Conservation (phyloP, 2,888 invertebrate species). For the Andrena flavipes region DNA sequence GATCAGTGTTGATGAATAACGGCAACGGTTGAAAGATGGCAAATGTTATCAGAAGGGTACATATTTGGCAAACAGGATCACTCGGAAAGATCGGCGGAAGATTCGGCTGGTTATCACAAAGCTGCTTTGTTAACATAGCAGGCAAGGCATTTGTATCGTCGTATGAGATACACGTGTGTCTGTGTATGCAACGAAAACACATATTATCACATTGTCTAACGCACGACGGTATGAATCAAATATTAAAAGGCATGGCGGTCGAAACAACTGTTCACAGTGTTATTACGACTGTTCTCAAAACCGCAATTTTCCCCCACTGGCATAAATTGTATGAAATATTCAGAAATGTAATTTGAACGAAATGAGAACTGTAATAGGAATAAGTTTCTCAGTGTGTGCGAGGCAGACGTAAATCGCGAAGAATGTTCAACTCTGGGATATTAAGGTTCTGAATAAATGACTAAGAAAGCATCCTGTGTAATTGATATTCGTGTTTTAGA, state of each 20-base stretch:
- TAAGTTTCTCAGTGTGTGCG: constrained; percentile 1
- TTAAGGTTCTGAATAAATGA: constrained; percentile 28
- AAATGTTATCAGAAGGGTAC: no score
- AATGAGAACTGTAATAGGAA: constrained; percentile 29
- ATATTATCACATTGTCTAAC: background rate
- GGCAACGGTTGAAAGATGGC: no score
- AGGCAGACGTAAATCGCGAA: constrained; percentile 18
- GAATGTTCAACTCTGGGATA: constrained; percentile 19
- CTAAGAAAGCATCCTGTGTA: background rate
- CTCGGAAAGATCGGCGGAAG: no score
- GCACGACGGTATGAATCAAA: constrained; percentile 15
- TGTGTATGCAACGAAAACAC: background rate
- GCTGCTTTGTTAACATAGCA: no score
- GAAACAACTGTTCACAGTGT: constrained; percentile 17
- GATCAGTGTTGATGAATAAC: no score
- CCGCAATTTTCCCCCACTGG: constrained; percentile 21
- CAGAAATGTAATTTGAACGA: constrained; percentile 33
- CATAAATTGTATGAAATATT: constrained; percentile 37
- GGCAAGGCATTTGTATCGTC: no score
- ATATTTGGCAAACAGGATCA: no score
- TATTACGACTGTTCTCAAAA: constrained; percentile 25
- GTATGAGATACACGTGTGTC: no score
- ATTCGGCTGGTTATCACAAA: no score
- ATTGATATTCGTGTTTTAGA: constrained; percentile 2
- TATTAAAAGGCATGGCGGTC: constrained; percentile 12